Conservation (phyloP, 23 tunicate species). For the Pegea sp. region DNA sequence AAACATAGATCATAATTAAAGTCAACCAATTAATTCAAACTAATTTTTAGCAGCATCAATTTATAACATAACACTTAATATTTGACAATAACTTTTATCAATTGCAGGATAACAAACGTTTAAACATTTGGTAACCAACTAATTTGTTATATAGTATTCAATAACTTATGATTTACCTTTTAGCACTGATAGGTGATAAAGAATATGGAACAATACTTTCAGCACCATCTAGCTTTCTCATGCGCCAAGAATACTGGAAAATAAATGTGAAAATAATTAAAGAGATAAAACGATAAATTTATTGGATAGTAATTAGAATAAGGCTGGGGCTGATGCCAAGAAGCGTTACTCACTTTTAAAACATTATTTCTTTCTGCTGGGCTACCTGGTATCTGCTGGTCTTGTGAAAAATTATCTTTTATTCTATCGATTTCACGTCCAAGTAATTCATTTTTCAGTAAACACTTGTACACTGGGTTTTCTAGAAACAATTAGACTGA, state of each 20-base stretch:
- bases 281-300: background rate
- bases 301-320: background rate
- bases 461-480: conserved; percentile 60
- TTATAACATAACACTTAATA: too few species aligned
- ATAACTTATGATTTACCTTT: conserved; percentile 27
- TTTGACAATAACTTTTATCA: too few species aligned
- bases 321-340: background rate
- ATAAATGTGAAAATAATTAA: background rate
- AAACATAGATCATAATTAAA: too few species aligned
- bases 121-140: too few species aligned
- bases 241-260: conserved; percentile 62
- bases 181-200: conserved; percentile 62
- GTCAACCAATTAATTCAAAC: too few species aligned
- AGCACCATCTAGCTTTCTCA: conserved; percentile 48
- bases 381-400: conserved; percentile 41
- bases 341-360: conserved; percentile 59
- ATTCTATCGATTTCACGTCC: conserved; percentile 81
- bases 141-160: too few species aligned
- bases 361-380: conserved; percentile 76
- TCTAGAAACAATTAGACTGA: conserved; percentile 33
- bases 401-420: conserved; percentile 58
- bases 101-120: too few species aligned
- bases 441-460: conserved; percentile 63
- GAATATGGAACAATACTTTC: conserved; percentile 79
- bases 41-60: too few species aligned